These are phyloP conservation scores for Drosophila paranaensis DNA, from an alignment of 2,888 invertebrate species.

Conservation along the genomic window DNA sequence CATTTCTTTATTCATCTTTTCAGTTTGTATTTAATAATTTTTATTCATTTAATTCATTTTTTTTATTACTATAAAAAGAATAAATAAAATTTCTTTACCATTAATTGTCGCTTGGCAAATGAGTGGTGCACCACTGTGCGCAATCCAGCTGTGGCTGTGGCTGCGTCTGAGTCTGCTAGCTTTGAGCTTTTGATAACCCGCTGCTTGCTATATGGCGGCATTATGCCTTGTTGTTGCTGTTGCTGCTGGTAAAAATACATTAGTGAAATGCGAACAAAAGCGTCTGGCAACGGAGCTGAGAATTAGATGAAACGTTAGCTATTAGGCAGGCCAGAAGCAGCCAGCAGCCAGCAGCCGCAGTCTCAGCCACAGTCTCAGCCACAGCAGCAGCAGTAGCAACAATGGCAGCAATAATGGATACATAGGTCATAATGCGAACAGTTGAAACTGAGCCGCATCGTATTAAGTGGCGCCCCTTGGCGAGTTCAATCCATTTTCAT, in stretches of 20 bases:
- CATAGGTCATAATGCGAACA: constrained; percentile 50
- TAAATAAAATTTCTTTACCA: no score
- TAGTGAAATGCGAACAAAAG: constrained; percentile 70
- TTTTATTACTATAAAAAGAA: no score
- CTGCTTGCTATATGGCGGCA: constrained; percentile 55
- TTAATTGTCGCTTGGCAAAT: neutral
- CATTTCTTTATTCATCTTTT: no score
- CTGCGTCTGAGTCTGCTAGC: constrained; percentile 1
- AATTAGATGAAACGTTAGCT: constrained; percentile 57
- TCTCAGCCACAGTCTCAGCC: neutral
- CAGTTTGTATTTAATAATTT: no score
- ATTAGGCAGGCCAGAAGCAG: constrained; percentile 40
- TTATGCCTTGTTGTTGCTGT: constrained; percentile 44
- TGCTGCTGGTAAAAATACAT: constrained; percentile 61
- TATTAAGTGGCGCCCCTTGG: constrained; percentile 45
- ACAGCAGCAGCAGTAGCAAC: constrained; percentile 2
- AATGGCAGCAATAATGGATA: constrained; percentile 42
- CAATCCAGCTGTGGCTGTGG: constrained; percentile 4
- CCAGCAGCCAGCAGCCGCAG: neutral
- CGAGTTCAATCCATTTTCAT: constrained; percentile 47
- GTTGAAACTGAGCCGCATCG: constrained; percentile 37
- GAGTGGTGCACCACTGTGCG: constrained; percentile 41
- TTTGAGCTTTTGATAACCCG: constrained; percentile 44
- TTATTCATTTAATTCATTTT: no score
- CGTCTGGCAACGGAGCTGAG: constrained; percentile 45